Evolutionary conservation across 2,113 vertebrate species (phyloP), one percentile per base, ranked within the genome.

Genomic region (Hiodon alosoides): DNA sequence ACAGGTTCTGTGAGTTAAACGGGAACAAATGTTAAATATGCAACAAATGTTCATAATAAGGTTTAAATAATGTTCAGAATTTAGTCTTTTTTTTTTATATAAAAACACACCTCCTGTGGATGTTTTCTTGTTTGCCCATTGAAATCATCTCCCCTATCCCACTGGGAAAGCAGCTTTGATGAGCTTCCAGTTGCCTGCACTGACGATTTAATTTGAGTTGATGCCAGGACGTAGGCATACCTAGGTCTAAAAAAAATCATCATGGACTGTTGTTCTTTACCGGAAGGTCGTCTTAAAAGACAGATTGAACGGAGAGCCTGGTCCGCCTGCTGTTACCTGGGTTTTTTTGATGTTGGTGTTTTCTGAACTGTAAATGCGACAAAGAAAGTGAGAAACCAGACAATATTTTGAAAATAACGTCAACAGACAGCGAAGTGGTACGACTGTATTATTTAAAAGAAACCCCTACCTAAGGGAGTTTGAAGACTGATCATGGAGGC

Each of bases 401-500:
- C 61, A 70, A 61, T 67, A 7, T 55, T 68, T 74, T 67, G 13
- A 9, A 6, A 47, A 54, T 69, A 48, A 50, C 64, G 82, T 79
- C 54, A 72, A 80, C 82, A 87, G 80, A 84, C 77, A 84, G 81
- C 83, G 79, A 80, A 79, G 76, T 84, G 76, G 81, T 81, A 72
- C 76, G 14, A 52, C n/a, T 86, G 75, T 82, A 88, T 86, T 78
- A 81, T 89, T 86, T 80, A 83, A 84, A 83, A 82, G 79, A 75
- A 76, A 75, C 75, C 75, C 78, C 67, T 77, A 85, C 83, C 85
- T 79, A 80, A 78, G 79, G 82, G 84, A 88, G 77, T 84, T 78
- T 5, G 59, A 84, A 83, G 83, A 83, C 80, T 82, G 51, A 75
- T 71, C 77, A 79, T 54, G 77, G 73, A 72, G 81, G 83, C 83